Base-by-base conservation (phyloP, 2,797 vertebrate genomes). In the Oceanodroma leucorhoa region DNA sequence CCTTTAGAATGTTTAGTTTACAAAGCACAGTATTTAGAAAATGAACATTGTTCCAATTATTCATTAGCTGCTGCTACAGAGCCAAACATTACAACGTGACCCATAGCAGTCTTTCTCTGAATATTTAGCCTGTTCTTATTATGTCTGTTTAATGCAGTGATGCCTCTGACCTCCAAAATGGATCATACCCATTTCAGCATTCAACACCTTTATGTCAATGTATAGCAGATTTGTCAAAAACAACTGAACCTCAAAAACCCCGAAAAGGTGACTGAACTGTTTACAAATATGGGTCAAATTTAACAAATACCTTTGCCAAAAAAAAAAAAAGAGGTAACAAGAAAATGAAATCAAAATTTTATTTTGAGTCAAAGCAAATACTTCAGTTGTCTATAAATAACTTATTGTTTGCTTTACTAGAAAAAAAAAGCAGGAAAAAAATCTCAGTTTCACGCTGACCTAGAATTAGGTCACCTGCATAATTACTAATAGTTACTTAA, bases 241-340 rank as follows among this genome's bases (percentile, higher is more conserved):
- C 30, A 4, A 11, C 14, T 0, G 26, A 38, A 30, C 2, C 4
- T 14, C 7, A 54, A 38, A 36, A 60, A 32, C 14, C 3, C 6
- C 8, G 0, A 11, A 77, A 57, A 29, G 5, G 11, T 30, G 8
- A 11, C 12, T 53, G 18, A 57, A 87, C 5, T n/a, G 1, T 36
- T 64, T 24, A 41, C 5, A 84, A 67, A 72, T 64, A 36, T 14
- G 9, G 4, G 6, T 23, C 8, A 60, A 54, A 50, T 50, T 15
- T n/a, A 53, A 14, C 13, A 38, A 36, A 71, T 64, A 5, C 2
- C 3, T 14, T 32, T 14, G 19, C 10, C 10, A 15, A n/a, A 8
- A 26, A 30, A 43, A 30, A 43, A 20, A 6, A 15, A 8, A 72
- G 22, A 38, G 10, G 6, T 22, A 58, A 15, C 7, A 71, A 30